A percentile compares a stretch with the other conserved stretches of the same genome.
phyloP scores from a whole-genome alignment of 2,113 vertebrate species.

The Calypte anna region DNA sequence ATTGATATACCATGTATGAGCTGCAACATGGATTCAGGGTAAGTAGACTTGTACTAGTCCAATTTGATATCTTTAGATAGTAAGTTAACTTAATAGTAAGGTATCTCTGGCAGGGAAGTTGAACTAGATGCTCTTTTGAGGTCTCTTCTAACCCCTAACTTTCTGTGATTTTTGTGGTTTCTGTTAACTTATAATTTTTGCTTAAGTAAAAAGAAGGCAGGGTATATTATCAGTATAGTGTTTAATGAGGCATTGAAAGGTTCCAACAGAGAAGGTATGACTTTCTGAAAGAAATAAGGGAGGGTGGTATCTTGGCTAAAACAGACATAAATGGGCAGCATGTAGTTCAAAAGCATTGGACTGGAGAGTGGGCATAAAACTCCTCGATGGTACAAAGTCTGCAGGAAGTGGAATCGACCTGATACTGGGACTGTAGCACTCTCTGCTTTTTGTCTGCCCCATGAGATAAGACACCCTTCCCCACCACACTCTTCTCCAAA shows the following conservation, averaged over 20 bases:
- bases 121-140: too few relatives aligned
- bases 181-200: background rate
- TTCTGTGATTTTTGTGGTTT: too few relatives aligned
- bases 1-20: background rate
- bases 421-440: background rate
- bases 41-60: background rate
- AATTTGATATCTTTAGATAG: background rate
- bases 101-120: too few relatives aligned
- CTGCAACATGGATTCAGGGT: background rate
- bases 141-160: too few relatives aligned
- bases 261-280: background rate
- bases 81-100: too few relatives aligned
- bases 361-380: background rate
- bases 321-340: background rate
- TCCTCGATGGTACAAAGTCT: fast-evolving
- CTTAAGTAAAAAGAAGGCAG: background rate
- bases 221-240: background rate
- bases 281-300: background rate
- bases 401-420: background rate
- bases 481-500: background rate
- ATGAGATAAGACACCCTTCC: background rate
- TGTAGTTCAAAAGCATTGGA: background rate
- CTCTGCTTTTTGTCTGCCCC: background rate
- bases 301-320: background rate
- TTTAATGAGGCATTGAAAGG: background rate